Conservation (phyloP, 2,113 vertebrate genomes). For the Salvelinus namaycush region DNA sequence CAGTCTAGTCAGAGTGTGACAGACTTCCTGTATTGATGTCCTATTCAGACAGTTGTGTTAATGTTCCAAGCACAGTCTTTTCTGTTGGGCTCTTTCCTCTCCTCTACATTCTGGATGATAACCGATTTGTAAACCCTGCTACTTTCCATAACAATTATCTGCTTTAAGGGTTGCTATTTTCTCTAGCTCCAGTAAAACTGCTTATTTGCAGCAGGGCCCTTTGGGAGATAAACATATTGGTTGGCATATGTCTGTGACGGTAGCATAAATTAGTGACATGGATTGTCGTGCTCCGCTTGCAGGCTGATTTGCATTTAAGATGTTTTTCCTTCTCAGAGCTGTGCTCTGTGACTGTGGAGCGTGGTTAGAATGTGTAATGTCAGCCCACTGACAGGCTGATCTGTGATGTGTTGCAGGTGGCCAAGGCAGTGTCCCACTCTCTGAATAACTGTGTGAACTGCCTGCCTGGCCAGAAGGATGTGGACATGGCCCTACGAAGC, state of each 20-base stretch:
- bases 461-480: slow-evolving; percentile 97
- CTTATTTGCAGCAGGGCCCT: slow-evolving; percentile 54
- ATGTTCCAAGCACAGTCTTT: slow-evolving; percentile 5
- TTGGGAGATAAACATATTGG: slow-evolving; percentile 67
- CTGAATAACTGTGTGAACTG: slow-evolving; percentile 99
- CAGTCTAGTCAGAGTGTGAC: not conserved
- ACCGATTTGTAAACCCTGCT: slow-evolving; percentile 44
- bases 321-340: slow-evolving; percentile 23
- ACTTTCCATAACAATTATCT: slow-evolving; percentile 46
- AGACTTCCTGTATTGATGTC: slow-evolving; percentile 6
- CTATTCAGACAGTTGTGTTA: not conserved
- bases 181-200: slow-evolving; percentile 46
- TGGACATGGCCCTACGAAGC: slow-evolving; percentile 96
- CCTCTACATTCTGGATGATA: not conserved
- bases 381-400: slow-evolving; percentile 24
- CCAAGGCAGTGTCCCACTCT: slow-evolving; percentile 97
- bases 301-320: slow-evolving; percentile 64
- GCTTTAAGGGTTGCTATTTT: slow-evolving; percentile 58
- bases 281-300: slow-evolving; percentile 51
- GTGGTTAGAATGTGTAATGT: slow-evolving; percentile 57
- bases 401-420: slow-evolving; percentile 80
- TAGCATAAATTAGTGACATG: slow-evolving; percentile 65
- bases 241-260: slow-evolving; percentile 66
- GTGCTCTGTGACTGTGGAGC: slow-evolving; percentile 27
- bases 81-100: slow-evolving; percentile 6